Base-by-base conservation (phyloP, 2,888 invertebrate species). In the Tridacna crocea region DNA sequence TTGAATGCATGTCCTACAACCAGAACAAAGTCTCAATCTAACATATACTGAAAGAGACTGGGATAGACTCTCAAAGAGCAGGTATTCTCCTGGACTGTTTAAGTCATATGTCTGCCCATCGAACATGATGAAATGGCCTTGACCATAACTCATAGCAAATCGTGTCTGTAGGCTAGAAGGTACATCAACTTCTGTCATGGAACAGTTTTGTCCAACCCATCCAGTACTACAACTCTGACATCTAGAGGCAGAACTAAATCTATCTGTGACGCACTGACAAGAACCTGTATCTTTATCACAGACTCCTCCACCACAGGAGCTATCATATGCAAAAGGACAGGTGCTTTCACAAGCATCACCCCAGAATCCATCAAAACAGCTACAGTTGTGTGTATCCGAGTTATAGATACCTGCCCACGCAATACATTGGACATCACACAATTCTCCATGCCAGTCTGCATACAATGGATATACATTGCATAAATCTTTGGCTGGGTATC, bases 191-290 rank as follows among this genome's bases (percentile, higher is more conserved):
- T 78, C 63, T 0, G 85, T 87, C 17, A 85, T 83, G 6, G 86
- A 82, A 79, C 92, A 92, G 72, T 91, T 90, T 0, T 51, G 51
- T 27, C 92, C 92, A 66, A 81, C 70, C 90, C 91, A 92, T 0
- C 89, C 90, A 36, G 61, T 36, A n/a, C 82, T 60, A 79, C 91
- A 92, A 17, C 48, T 60, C 6, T 73, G 61, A 85, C 91, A 91
- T 51, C 79, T 77, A 15, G 75, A 77, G 6, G 84, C 65, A 19
- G 82, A 73, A 47, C 85, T 78, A 63, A 85, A 88, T 47, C 83
- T 87, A 36, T 82, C 80, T 24, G 86, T 76, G 6, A 86, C 79
- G 72, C 91, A 91, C 17, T 72, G 76, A 73, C 91, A 91, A 6
- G n/a, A 36, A 11, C 91, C 91, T 26, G 72, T 79, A 10, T 46